Percentiles rank a stretch among this genome's conserved stretches.
Conservation (phyloP, 1,140 invertebrate genomes). For the Drosophila athabasca region DNA sequence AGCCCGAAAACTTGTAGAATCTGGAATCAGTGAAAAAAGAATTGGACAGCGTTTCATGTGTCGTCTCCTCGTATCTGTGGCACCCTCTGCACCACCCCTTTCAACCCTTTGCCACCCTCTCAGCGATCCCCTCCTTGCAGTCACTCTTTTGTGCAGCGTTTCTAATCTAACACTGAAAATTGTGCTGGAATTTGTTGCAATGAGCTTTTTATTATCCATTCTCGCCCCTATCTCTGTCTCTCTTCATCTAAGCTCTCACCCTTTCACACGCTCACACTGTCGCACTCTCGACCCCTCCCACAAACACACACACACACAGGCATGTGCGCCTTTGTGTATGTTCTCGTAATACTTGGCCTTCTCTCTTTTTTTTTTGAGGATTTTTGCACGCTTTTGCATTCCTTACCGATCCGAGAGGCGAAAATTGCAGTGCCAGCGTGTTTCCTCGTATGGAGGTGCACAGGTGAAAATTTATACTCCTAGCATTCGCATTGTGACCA, state of each 20-base stretch:
- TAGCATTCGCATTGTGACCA: constrained; percentile 23
- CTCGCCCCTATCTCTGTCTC: constrained; percentile 58
- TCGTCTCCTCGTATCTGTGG: constrained; percentile 25
- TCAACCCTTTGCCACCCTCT: background rate
- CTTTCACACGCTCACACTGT: constrained; percentile 16
- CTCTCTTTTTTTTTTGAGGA: constrained; percentile 4
- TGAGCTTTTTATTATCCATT: constrained; percentile 81
- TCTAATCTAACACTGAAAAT: constrained; percentile 80
- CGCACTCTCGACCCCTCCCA: background rate
- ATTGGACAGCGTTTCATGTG: constrained; percentile 55
- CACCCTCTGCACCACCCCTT: background rate
- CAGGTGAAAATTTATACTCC: constrained; percentile 68
- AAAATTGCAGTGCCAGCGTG: constrained; percentile 73
- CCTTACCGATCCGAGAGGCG: constrained; percentile 44
- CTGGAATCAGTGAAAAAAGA: constrained; percentile 7
- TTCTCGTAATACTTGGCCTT: constrained; percentile 15
- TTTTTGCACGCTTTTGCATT: constrained; percentile 76
- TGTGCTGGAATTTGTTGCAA: constrained; percentile 80
- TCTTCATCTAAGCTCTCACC: background rate
- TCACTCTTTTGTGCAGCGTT: constrained; percentile 43
- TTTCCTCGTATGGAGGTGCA: constrained; percentile 48
- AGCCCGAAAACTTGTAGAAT: constrained; percentile 14
- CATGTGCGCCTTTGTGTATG: constrained; percentile 38
- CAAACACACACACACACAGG: constrained; percentile 6
- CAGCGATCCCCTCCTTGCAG: background rate